Evolutionary conservation across 1,140 invertebrate genomes (phyloP).

Genomic region (Diuraphis noxia): DNA sequence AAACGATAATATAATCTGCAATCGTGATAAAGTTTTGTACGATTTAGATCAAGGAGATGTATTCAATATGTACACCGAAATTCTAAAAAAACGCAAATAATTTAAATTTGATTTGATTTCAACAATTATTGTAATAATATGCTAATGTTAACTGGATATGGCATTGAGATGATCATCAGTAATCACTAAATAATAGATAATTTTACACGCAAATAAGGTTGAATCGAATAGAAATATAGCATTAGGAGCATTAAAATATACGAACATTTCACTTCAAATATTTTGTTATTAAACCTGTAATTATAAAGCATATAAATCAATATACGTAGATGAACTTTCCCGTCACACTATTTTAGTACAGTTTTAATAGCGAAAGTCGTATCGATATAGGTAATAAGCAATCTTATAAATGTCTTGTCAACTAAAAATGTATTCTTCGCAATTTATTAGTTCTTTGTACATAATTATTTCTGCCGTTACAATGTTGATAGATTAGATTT

Average conservation of each 20-base stretch:
- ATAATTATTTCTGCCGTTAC: not conserved
- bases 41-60: not conserved
- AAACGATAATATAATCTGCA: not conserved
- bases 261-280: not conserved
- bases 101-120: not conserved
- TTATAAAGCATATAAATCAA: not conserved
- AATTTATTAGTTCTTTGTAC: not conserved
- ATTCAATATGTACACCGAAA: not conserved
- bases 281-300: not conserved
- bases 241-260: not conserved
- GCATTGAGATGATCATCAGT: not conserved
- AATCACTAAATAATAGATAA: not conserved
- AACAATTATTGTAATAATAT: conserved; percentile 1
- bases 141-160: not conserved
- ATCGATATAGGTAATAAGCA: not conserved
- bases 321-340: not conserved
- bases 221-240: not conserved
- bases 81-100: not conserved
- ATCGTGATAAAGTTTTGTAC: not conserved
- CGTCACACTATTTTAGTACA: not conserved
- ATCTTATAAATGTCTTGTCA: not conserved
- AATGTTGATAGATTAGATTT: not conserved
- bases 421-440: not conserved
- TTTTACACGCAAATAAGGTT: not conserved
- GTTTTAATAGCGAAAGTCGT: not conserved